Conservation (phyloP, 2,113 vertebrate species). For the Phylloscopus whistleri region DNA sequence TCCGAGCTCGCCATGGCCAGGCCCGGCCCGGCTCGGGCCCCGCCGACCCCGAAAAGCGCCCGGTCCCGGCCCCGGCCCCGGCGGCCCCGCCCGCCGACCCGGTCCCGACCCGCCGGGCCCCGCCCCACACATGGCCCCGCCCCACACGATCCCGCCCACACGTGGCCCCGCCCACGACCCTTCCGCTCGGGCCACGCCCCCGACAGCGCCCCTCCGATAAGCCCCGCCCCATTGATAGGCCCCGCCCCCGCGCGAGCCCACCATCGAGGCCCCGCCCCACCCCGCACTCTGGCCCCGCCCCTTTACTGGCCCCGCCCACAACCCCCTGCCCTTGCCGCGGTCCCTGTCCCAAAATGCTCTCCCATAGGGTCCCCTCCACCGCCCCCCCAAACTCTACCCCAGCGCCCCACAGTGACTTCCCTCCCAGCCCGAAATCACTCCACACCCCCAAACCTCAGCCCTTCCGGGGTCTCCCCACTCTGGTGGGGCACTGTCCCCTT, state of each 20-base stretch:
- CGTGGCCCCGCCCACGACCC: too few species aligned
- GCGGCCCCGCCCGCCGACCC: not conserved
- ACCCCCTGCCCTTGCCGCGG: too few species aligned
- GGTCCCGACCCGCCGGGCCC: not conserved
- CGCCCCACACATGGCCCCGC: not conserved
- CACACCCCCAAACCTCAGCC: not conserved
- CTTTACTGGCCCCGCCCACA: too few species aligned
- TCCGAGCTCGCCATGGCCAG: constrained; percentile 64
- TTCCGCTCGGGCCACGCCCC: too few species aligned
- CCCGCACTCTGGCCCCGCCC: too few species aligned
- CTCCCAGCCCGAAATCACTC: too few species aligned
- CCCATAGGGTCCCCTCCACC: not conserved
- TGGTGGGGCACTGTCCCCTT: too few species aligned
- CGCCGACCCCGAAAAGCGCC: not conserved
- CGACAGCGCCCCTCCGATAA: too few species aligned
- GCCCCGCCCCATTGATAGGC: too few species aligned
- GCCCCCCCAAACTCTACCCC: not conserved
- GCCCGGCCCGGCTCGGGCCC: not conserved
- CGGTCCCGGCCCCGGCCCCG: not conserved
- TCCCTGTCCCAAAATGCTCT: not conserved
- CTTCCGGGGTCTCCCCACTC: not conserved
- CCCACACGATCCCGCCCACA: not conserved
- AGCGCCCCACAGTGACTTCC: not conserved
- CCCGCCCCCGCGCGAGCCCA: too few species aligned
- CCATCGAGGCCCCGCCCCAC: too few species aligned